Conservation (phyloP, 2,797 vertebrate genomes). For the Moxostoma hubbsi region DNA sequence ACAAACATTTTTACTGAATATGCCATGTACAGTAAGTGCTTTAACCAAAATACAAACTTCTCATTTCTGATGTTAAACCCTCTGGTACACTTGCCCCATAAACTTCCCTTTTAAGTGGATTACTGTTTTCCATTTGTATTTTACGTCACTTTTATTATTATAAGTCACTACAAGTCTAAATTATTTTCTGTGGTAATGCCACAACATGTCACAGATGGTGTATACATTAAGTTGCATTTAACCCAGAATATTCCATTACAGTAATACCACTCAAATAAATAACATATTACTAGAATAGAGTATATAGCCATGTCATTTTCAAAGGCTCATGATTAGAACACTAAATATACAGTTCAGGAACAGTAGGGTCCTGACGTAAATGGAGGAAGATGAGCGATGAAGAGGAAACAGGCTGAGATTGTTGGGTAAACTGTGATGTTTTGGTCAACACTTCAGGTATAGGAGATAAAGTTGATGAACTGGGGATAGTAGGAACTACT, state of each 20-base stretch:
- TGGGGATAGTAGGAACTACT: conserved; percentile 64
- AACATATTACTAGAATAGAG: background rate
- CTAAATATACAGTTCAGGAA: conserved; percentile 82
- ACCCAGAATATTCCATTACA: conserved; percentile 27
- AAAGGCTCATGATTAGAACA: conserved; percentile 33
- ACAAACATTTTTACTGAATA: too few species aligned
- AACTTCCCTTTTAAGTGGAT: too few species aligned
- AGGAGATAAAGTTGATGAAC: conserved; percentile 56
- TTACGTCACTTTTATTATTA: too few species aligned
- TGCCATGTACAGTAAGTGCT: too few species aligned
- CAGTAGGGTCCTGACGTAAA: conserved; percentile 72
- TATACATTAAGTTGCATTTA: background rate
- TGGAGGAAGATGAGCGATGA: conserved; percentile 29
- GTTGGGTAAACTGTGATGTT: background rate
- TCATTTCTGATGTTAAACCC: too few species aligned
- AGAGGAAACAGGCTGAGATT: conserved; percentile 45
- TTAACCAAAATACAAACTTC: too few species aligned
- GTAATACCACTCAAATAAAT: background rate
- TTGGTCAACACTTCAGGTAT: conserved; percentile 1
- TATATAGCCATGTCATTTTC: conserved; percentile 25
- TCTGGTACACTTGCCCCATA: too few species aligned
- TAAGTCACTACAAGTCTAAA: background rate
- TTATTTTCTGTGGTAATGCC: background rate
- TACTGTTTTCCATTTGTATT: too few species aligned
- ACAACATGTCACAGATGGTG: background rate